These are phyloP conservation scores for Maniola hyperantus DNA, from an alignment of 2,888 invertebrate genomes.

Conservation along the genomic window DNA sequence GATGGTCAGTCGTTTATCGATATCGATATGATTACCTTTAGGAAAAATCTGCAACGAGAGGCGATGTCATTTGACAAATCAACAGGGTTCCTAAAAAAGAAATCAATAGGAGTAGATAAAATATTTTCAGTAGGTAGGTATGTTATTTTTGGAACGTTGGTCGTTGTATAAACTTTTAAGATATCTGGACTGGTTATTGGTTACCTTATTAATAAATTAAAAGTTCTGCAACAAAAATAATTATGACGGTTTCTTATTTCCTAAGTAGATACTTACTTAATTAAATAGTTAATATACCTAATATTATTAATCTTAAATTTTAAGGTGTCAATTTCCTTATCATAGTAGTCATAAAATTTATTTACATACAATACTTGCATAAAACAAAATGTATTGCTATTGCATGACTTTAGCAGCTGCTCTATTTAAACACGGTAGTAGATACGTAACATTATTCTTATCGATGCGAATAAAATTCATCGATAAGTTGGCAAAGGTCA, in stretches of 20 bases:
- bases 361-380: slow-evolving; percentile 4
- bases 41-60: background rate
- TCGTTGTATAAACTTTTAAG: no score
- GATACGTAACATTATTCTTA: slow-evolving; percentile 33
- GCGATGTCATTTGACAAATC: background rate
- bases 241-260: no score
- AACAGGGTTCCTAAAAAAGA: background rate
- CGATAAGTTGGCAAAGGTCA: slow-evolving; percentile 64
- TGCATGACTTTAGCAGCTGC: slow-evolving; percentile 31
- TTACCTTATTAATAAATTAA: no score
- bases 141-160: background rate
- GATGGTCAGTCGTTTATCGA: slow-evolving; percentile 49
- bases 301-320: no score
- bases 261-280: no score
- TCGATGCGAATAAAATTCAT: slow-evolving; percentile 49
- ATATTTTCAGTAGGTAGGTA: background rate
- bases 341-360: background rate
- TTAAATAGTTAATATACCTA: no score
- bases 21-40: slow-evolving; percentile 34
- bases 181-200: no score
- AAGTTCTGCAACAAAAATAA: no score
- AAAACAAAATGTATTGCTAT: slow-evolving; percentile 19
- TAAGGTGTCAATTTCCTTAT: background rate
- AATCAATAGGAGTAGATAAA: background rate
- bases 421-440: slow-evolving; percentile 24